Conservation (phyloP, 2,888 invertebrate species). For the Ichneumoninae sp. region DNA sequence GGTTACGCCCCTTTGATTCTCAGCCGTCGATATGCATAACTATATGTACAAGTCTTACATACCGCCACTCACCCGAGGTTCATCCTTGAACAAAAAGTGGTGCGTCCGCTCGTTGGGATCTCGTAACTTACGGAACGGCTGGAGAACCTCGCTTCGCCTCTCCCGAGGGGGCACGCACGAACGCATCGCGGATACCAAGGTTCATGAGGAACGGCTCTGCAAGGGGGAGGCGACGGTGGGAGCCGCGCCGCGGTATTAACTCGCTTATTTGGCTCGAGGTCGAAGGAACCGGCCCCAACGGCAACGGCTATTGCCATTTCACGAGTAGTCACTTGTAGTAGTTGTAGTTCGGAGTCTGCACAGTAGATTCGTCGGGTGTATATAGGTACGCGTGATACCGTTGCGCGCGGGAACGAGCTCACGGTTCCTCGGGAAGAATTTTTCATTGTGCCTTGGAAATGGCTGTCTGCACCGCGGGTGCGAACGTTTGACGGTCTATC, state of each 20-base stretch:
- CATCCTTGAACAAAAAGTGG: conserved; percentile 54
- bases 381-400: conserved; percentile 46
- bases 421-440: conserved; percentile 37
- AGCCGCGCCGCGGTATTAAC: conserved; percentile 43
- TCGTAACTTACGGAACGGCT: conserved; percentile 55
- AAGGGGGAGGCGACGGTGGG: conserved; percentile 17
- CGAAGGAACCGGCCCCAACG: conserved; percentile 64
- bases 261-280: conserved; percentile 67
- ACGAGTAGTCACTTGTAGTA: conserved; percentile 1
- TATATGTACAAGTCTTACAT: background rate
- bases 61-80: background rate
- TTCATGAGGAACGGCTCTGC: background rate
- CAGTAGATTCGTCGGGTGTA: conserved; percentile 4
- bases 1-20: background rate
- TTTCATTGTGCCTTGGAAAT: conserved; percentile 48
- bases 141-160: conserved; percentile 20
- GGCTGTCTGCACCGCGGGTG: conserved; percentile 13
- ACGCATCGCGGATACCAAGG: background rate
- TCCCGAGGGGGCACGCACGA: conserved; percentile 4
- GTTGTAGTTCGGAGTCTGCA: conserved; percentile 19
- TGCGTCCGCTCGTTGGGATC: conserved; percentile 52
- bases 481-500: background rate
- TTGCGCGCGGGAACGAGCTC: conserved; percentile 44
- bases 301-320: conserved; percentile 29
- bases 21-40: background rate